These are phyloP conservation scores for Schizaphis graminum DNA, from an alignment of 2,888 invertebrate genomes.

Conservation along the genomic window DNA sequence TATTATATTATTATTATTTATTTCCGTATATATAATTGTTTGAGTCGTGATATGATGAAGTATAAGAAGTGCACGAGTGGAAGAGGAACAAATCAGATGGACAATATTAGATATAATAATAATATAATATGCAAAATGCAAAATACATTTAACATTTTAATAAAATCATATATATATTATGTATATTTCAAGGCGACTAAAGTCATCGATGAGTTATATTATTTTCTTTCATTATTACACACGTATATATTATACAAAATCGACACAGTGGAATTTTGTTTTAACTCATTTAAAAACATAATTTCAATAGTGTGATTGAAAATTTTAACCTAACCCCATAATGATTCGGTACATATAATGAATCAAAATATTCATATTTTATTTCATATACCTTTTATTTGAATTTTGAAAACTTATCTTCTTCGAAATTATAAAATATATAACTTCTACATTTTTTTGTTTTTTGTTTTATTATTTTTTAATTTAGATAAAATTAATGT, in stretches of 20 bases:
- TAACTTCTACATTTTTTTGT: background rate
- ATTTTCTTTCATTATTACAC: background rate
- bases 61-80: background rate
- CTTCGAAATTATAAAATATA: background rate
- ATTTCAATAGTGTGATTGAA: background rate
- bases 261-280: background rate
- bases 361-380: background rate
- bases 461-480: background rate
- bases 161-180: background rate
- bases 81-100: background rate
- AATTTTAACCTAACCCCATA: background rate
- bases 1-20: background rate
- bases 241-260: background rate
- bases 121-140: background rate
- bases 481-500: background rate
- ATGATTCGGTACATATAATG: background rate
- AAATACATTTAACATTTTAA: background rate
- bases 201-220: background rate
- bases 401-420: background rate
- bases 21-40: background rate
- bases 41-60: background rate
- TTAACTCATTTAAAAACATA: background rate
- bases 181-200: background rate
- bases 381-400: background rate
- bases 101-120: background rate